A percentile compares a stretch with the other conserved stretches of the same genome.
Conservation (phyloP, 2,113 vertebrate genomes). For the Cairina moschata region DNA sequence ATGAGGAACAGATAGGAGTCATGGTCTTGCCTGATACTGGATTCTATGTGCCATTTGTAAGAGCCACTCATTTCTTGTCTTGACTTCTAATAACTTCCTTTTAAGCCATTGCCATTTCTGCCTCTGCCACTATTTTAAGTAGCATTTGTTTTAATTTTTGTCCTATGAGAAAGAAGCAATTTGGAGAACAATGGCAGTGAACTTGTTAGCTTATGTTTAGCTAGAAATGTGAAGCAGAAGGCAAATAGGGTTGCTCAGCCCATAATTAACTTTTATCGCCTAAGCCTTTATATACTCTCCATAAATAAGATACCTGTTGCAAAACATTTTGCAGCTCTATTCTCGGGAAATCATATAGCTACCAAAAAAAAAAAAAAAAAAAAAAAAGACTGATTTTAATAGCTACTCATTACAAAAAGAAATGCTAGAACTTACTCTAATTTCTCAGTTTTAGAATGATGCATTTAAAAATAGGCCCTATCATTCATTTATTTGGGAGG, state of each 20-base stretch:
- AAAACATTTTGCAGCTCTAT: background rate
- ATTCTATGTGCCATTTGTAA: background rate
- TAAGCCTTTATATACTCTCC: background rate
- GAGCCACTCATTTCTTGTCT: background rate
- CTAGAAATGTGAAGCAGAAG: background rate
- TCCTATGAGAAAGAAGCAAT: background rate
- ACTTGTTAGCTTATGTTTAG: background rate
- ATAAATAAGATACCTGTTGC: constrained; percentile 17
- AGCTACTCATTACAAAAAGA: constrained; percentile 47
- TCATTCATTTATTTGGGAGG: constrained; percentile 63
- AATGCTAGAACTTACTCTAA: constrained; percentile 18
- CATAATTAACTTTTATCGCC: constrained; percentile 14
- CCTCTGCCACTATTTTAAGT: background rate
- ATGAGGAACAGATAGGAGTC: background rate
- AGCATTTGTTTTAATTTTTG: background rate
- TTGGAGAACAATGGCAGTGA: background rate
- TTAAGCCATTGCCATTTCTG: background rate
- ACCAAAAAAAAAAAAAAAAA: background rate
- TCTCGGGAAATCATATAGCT: constrained; percentile 33
- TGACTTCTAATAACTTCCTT: background rate
- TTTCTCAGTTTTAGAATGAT: constrained; percentile 42
- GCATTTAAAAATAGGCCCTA: constrained; percentile 51
- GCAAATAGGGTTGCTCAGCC: background rate
- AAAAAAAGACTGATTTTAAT: constrained; percentile 42
- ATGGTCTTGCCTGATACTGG: background rate